Base-by-base conservation (phyloP, 2,888 invertebrate species). In the Microctonus hyperodae region DNA sequence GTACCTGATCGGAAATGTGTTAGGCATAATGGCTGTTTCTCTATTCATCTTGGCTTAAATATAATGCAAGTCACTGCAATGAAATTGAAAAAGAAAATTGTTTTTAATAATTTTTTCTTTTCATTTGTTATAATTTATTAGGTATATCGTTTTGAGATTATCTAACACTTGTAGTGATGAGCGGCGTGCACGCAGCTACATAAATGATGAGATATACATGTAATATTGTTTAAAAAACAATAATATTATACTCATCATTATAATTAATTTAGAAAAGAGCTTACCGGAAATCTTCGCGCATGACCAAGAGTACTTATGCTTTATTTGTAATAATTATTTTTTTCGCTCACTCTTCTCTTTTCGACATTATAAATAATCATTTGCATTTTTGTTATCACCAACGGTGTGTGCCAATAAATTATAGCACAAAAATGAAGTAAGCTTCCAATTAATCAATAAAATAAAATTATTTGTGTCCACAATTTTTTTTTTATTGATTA, bases 1-100 rank as follows among this genome's bases (percentile, higher is more conserved):
- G 78, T 78, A 78, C 75, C 77, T 78, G 78, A 78, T 73, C 70
- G 74, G 70, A 60, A 64, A 69, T 70, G 66, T 71, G 69, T 68
- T 70, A 60, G 53, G 44, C n/a, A 62, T 66, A 65, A 67, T 65
- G 59, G 62, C 65, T 68, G 62, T 65, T 64, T 58, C 25, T 51
- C 23, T 44, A 31, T 48, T 55, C n/a, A 31, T 37, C 20, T 53
- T 44, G 58, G 62, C 33, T 65, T 48, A 35, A 58, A 35, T 65
- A 57, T 48, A 37, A 65, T 58, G 48, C 65, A 62, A 71, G 53
- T 61, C 55, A 51, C 65, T 9, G 60, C 48, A 58, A 56, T 59
- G 23, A 64, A 61, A 48, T 23, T 35, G 1, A 4, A 44, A 16
- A 22, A 58, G 67, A 69, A n/a, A n/a, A n/a, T n/a, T n/a, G n/a